Evolutionary conservation across 1,140 invertebrate species (phyloP).

Genomic region (Mylabris phalerata): DNA sequence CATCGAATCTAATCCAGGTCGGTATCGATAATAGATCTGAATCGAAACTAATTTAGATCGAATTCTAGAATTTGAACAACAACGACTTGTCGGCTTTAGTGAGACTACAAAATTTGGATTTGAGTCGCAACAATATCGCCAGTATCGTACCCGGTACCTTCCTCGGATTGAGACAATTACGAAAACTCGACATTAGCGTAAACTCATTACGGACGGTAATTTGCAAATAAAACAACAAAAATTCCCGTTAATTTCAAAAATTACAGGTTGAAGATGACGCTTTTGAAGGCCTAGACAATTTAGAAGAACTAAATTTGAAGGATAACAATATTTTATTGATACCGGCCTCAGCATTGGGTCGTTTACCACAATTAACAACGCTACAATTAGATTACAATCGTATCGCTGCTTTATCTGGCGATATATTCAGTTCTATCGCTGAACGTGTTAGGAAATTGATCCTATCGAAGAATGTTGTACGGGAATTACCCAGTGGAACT

Average conservation of each 20-base stretch:
- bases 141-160: conserved; percentile 75
- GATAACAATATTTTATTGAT: conserved; percentile 84
- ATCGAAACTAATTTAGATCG: neutral
- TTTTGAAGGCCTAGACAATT: conserved; percentile 68
- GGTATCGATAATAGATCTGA: neutral
- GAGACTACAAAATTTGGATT: conserved; percentile 66
- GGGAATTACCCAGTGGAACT: conserved; percentile 71
- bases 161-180: conserved; percentile 59
- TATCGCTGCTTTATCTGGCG: conserved; percentile 75
- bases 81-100: conserved; percentile 57
- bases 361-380: conserved; percentile 63
- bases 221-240: neutral
- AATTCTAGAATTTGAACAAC: conserved; percentile 58
- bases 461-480: conserved; percentile 76
- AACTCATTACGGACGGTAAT: conserved; percentile 79
- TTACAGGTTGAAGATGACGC: conserved; percentile 78
- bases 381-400: conserved; percentile 80
- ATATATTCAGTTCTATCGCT: conserved; percentile 61
- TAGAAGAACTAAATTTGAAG: conserved; percentile 72
- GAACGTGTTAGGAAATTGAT: conserved; percentile 56
- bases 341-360: conserved; percentile 68
- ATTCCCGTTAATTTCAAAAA: conserved; percentile 1
- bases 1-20: conserved; percentile 76
- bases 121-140: conserved; percentile 77
- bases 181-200: conserved; percentile 72